Percentiles rank a stretch among this genome's conserved stretches.
phyloP scores from a whole-genome alignment of 2,888 invertebrate genomes.

The Norana najaformis region DNA sequence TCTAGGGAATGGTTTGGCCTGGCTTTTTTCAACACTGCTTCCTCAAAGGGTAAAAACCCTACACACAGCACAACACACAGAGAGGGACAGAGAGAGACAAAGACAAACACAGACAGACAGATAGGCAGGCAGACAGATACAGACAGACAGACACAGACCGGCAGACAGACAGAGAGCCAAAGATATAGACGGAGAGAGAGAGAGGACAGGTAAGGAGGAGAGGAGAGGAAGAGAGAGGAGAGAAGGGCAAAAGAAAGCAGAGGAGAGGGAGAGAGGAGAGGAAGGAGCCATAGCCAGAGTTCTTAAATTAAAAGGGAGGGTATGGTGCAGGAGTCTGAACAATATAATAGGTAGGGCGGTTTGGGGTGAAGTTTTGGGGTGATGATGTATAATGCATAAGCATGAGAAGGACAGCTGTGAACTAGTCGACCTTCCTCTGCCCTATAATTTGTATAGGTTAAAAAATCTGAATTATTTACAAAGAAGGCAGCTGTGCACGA shows the following conservation, averaged over 20 bases:
- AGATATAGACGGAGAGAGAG: background rate
- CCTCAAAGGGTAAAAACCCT: background rate
- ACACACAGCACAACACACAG: background rate
- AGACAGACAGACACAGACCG: background rate
- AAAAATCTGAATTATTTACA: background rate
- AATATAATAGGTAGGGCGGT: background rate
- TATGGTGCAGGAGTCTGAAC: background rate
- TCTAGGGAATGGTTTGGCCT: background rate
- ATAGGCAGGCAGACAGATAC: background rate
- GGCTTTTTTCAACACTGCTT: background rate
- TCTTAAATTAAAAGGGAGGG: too few relatives aligned
- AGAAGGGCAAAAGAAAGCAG: too few relatives aligned
- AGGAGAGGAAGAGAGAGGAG: too few relatives aligned
- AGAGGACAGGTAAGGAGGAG: too few relatives aligned
- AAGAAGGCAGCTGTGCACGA: background rate
- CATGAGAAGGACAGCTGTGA: background rate
- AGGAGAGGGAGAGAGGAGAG: too few relatives aligned
- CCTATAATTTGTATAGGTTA: background rate
- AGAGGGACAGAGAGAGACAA: background rate
- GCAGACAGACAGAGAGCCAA: background rate
- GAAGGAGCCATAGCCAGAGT: too few relatives aligned
- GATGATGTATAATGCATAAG: background rate
- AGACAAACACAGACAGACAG: background rate
- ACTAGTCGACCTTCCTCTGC: background rate
- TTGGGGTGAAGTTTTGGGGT: background rate